Evolutionary conservation across 2,797 vertebrate species (phyloP), one percentile per base, ranked within the genome.

Genomic region (Eptatretus atami): DNA sequence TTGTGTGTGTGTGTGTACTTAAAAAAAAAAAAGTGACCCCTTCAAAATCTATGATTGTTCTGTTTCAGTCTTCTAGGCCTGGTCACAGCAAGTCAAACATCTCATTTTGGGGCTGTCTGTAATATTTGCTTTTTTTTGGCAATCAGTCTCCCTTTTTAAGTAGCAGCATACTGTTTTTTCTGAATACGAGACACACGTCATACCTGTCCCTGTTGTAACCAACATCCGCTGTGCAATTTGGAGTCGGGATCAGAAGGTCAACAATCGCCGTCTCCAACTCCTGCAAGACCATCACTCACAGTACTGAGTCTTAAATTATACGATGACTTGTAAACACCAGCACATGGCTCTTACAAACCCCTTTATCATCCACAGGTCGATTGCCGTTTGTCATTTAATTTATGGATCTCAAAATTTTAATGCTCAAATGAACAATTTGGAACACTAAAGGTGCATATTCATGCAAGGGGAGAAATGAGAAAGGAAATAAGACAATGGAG

Each of bases 141-240:
- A 44, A 44, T 44, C 31, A 8, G 31, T 44, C 31, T 44, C 4
- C 4, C 31, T 44, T 44, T 44, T 44, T 44, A 44, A 44, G 31
- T 4, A 44, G 3, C 2, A 2, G 3, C 1, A 2, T 2, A 2
- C 2, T 1, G 2, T 2, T 44, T 44, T 44, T 44, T 44, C 31
- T 8, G 6, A 44, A 44, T 44, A 44, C 6, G 31, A 4, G 31
- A 44, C 31, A 44, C 31, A 63, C 19, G 63, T 65, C 76, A 73
- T 66, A 81, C 80, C 80, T 76, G 70, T 82, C 80, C 65, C 80
- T 76, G 11, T 82, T 82, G 69, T 82, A 82, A 68, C 80, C 80
- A 15, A 82, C 80, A 78, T 82, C 80, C 67, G 80, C 77, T 1
- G 79, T 76, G 63, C 79, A 78, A 66, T 82, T 82, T 67, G 80